These are phyloP conservation scores for Vulpes vulpes DNA, from an alignment of 2,113 vertebrate species.

Conservation along the genomic window DNA sequence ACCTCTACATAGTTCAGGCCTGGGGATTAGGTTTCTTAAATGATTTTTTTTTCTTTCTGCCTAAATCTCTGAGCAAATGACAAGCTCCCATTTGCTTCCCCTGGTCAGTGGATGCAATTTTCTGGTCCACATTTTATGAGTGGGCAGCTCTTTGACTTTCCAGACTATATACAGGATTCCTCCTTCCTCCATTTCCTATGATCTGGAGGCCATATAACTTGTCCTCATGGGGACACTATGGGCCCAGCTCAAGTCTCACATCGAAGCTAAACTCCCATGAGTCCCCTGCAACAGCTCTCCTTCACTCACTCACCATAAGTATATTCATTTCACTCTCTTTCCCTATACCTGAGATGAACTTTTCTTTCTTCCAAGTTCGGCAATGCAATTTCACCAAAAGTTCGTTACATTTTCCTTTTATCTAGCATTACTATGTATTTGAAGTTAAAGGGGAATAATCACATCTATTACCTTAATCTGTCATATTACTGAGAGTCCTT, in stretches of 20 bases:
- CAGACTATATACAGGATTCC: neutral
- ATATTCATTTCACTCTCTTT: neutral
- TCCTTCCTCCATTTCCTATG: neutral
- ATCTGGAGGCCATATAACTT: neutral
- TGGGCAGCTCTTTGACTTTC: neutral
- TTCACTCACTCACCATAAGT: neutral
- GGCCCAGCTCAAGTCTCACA: neutral
- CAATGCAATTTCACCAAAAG: neutral
- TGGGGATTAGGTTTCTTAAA: conserved; percentile 44
- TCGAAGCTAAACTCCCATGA: neutral
- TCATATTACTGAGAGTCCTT: neutral
- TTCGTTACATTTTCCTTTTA: neutral
- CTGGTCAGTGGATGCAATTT: neutral
- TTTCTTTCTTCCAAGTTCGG: conserved; percentile 31
- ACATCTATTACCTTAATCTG: neutral
- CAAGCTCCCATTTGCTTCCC: neutral
- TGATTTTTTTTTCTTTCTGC: conserved; percentile 13
- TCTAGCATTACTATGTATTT: neutral
- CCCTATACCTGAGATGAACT: neutral
- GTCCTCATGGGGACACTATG: neutral
- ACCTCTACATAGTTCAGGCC: conserved; percentile 20
- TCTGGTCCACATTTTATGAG: neutral
- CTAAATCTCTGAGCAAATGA: conserved; percentile 25
- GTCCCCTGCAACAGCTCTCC: neutral
- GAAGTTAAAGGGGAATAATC: neutral